These are phyloP conservation scores for Tenthredo amoena DNA, from an alignment of 2,888 invertebrate species.

Conservation along the genomic window DNA sequence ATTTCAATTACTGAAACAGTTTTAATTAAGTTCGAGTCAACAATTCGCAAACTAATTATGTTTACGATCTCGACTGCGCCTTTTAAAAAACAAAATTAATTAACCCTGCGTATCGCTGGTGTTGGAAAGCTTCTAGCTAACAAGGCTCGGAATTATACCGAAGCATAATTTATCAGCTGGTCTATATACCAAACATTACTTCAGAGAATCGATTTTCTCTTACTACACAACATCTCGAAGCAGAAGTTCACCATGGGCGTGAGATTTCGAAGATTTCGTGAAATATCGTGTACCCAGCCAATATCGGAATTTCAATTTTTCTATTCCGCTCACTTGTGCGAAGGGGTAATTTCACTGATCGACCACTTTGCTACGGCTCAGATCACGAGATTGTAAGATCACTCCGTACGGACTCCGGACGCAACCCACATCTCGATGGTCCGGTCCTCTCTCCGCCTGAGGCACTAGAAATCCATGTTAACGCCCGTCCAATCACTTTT, in stretches of 20 bases:
- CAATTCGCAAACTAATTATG: conserved; percentile 43
- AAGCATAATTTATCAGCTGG: neutral
- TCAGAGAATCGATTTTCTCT: neutral
- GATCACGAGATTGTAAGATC: conserved; percentile 44
- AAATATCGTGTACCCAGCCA: neutral
- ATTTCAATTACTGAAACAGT: conserved; percentile 34
- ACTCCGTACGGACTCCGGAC: conserved; percentile 17
- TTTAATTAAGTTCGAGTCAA: conserved; percentile 31
- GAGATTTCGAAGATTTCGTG: neutral
- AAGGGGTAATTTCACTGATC: conserved; percentile 27
- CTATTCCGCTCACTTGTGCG: neutral
- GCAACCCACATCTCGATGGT: conserved; percentile 46
- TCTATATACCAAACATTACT: neutral
- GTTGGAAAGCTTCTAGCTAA: conserved; percentile 4
- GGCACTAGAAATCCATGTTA: conserved; percentile 46
- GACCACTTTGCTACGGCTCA: conserved; percentile 13
- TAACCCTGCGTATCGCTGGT: neutral
- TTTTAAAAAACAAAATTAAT: neutral
- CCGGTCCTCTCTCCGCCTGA: conserved; percentile 52
- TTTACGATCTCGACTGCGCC: neutral
- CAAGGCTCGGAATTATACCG: neutral
- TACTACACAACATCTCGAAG: neutral
- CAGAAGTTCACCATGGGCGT: neutral
- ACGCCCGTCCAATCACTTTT: conserved; percentile 37
- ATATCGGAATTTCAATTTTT: conserved; percentile 17